phyloP scores from a whole-genome alignment of 2,113 vertebrate species.

The Ranitomeya imitator region DNA sequence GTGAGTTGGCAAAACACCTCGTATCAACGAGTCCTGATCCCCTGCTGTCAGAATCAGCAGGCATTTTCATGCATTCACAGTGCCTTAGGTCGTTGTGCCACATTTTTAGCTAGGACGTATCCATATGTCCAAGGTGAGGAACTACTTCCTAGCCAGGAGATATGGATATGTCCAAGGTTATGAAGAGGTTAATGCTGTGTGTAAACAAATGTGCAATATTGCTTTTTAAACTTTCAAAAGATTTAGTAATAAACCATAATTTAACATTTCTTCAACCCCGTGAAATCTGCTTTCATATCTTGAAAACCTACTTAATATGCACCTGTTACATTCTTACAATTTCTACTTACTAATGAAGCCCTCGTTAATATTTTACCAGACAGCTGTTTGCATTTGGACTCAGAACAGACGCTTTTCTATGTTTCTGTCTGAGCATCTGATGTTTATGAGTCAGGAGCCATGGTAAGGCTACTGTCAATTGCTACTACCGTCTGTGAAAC shows the following conservation, averaged over 20 bases:
- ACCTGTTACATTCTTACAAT: slow-evolving; percentile 57
- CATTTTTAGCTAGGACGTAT: no score
- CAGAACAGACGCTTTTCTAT: slow-evolving; percentile 40
- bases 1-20: no score
- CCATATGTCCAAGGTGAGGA: no score
- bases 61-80: no score
- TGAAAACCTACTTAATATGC: slow-evolving; percentile 25
- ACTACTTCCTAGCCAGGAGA: no score
- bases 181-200: neutral
- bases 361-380: slow-evolving; percentile 60
- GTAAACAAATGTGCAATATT: neutral
- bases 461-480: neutral
- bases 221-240: neutral
- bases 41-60: no score
- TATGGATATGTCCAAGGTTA: neutral
- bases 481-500: slow-evolving; percentile 42
- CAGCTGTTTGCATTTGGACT: slow-evolving; percentile 53
- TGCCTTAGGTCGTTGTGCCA: no score
- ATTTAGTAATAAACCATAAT: neutral
- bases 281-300: slow-evolving; percentile 30
- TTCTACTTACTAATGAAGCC: slow-evolving; percentile 54
- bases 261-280: slow-evolving; percentile 8
- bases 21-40: no score
- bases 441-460: slow-evolving; percentile 34
- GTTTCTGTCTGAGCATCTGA: neutral